phyloP scores from a whole-genome alignment of 2,888 invertebrate species.

The Platycheirus albimanus region DNA sequence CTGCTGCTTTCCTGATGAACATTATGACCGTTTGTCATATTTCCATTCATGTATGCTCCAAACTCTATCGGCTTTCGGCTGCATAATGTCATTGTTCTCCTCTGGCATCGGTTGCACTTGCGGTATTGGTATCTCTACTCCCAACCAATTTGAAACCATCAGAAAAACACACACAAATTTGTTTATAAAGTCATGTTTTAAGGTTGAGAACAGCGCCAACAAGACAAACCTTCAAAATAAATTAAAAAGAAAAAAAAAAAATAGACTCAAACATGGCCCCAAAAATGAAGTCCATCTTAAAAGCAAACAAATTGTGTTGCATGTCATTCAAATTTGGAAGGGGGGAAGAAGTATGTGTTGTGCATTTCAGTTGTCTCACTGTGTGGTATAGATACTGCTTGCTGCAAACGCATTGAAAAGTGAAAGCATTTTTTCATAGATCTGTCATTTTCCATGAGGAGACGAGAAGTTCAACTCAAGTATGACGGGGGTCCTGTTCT shows the following conservation, averaged over 20 bases:
- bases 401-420: slow-evolving; percentile 54
- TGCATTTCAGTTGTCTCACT: slow-evolving; percentile 14
- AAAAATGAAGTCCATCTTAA: slow-evolving; percentile 25
- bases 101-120: not conserved
- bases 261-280: slow-evolving; percentile 57
- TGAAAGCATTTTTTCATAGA: slow-evolving; percentile 69
- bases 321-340: no score
- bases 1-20: slow-evolving; percentile 58
- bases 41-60: slow-evolving; percentile 29
- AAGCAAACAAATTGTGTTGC: slow-evolving; percentile 47
- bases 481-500: not conserved
- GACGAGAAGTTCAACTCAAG: slow-evolving; percentile 46
- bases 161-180: slow-evolving; percentile 69
- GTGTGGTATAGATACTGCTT: slow-evolving; percentile 19
- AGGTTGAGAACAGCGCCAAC: not conserved
- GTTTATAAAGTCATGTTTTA: slow-evolving; percentile 63
- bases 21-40: slow-evolving; percentile 66
- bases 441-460: slow-evolving; percentile 64
- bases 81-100: slow-evolving; percentile 38
- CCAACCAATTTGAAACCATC: slow-evolving; percentile 53
- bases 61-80: slow-evolving; percentile 14
- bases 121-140: slow-evolving; percentile 46
- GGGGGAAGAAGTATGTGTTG: not conserved
- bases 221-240: slow-evolving; percentile 52
- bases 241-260: slow-evolving; percentile 50